These are phyloP conservation scores for Chaetogeoica ovagalla DNA, from an alignment of 2,888 invertebrate genomes.

Conservation along the genomic window DNA sequence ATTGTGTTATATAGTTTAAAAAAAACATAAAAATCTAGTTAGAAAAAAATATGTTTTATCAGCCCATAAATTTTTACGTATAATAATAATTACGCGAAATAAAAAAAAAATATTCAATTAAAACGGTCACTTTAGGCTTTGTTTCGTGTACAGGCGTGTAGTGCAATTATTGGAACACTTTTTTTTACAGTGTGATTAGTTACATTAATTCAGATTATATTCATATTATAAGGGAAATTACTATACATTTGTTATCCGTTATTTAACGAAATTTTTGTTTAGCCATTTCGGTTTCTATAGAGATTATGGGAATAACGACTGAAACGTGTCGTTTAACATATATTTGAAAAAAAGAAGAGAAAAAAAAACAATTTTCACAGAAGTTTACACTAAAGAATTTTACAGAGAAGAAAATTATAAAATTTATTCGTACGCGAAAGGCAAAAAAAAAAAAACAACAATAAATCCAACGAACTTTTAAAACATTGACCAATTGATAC, in stretches of 20 bases:
- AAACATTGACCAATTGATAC: conserved; percentile 45
- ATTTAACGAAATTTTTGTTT: conserved; percentile 8
- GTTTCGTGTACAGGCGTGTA: not conserved
- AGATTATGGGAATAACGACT: not conserved
- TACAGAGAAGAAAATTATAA: not conserved
- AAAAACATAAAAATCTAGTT: conserved; percentile 14
- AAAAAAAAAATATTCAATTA: not conserved
- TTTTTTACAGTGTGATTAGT: not conserved
- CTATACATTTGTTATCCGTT: not conserved
- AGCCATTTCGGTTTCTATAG: not conserved
- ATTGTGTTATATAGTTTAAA: not conserved
- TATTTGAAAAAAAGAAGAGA: conserved; percentile 1
- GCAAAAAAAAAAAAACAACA: conserved; percentile 24
- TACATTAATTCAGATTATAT: too few relatives aligned
- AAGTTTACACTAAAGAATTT: conserved; percentile 16
- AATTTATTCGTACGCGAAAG: not conserved
- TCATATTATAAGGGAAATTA: not conserved
- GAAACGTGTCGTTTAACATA: conserved; percentile 14
- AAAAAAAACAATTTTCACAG: conserved; percentile 19
- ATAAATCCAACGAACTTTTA: conserved; percentile 26
- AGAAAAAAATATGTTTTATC: not conserved
- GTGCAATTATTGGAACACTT: not conserved
- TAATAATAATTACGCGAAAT: conserved; percentile 18
- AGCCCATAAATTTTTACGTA: conserved; percentile 31
- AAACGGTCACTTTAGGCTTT: not conserved